phyloP scores from a whole-genome alignment of 2,113 vertebrate species.

The Myodes glareolus region DNA sequence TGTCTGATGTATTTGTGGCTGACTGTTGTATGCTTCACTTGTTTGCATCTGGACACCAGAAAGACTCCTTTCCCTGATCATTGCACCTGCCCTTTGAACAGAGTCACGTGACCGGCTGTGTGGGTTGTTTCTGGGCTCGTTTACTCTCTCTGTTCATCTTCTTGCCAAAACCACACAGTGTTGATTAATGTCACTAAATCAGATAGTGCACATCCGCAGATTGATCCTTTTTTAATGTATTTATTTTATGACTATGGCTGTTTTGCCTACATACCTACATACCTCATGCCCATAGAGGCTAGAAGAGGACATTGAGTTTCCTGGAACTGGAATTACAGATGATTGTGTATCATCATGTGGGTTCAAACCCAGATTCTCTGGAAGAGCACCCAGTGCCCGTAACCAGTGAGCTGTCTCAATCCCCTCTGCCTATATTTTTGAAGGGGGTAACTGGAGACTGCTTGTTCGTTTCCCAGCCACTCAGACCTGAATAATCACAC shows the following conservation, averaged over 20 bases:
- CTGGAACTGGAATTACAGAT: not conserved
- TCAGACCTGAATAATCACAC: too few relatives aligned
- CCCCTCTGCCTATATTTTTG: not conserved
- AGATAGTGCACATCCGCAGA: not conserved
- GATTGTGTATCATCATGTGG: not conserved
- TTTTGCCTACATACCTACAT: not conserved
- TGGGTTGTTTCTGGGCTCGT: not conserved
- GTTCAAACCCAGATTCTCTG: not conserved
- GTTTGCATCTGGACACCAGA: not conserved
- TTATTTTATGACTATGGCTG: not conserved
- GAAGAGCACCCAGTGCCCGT: not conserved
- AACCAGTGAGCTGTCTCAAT: not conserved
- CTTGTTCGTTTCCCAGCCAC: too few relatives aligned
- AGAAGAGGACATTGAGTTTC: not conserved
- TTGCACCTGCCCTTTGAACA: not conserved
- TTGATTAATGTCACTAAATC: not conserved
- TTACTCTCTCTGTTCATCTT: not conserved
- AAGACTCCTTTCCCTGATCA: not conserved
- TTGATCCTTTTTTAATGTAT: not conserved
- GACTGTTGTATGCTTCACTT: not conserved
- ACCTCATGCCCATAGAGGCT: not conserved
- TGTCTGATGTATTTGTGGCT: not conserved
- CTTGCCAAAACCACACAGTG: not conserved
- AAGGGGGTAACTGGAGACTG: not conserved
- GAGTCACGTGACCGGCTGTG: not conserved